Evolutionary conservation across 2,888 invertebrate species (phyloP), one percentile per base, ranked within the genome.

Genomic region (Drosophila lutescens): DNA sequence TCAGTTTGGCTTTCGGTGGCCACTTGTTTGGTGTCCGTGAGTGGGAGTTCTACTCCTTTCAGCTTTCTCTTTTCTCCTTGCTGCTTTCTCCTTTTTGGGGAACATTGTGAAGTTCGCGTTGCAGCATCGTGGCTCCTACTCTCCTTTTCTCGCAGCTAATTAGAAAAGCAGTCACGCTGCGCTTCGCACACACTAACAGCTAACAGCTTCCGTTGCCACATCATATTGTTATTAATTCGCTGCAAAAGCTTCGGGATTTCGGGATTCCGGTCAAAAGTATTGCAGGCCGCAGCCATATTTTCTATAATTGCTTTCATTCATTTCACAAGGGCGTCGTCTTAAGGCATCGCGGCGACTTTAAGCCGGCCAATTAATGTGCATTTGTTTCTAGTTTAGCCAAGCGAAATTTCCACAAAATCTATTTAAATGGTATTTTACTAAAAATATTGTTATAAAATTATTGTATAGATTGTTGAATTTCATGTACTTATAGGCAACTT

Each of bases 131-230:
- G 23, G 44, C 46, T 15, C 9, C 23, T 23, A 12, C 30, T 10
- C 20, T 40, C 46, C 54, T 3, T 23, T 23, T 23, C 23, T 23
- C 34, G 59, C 59, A 70, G 38, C 66, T 74, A 78, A 78, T 78
- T 77, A 66, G 66, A 65, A 74, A 74, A 59, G 74, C 74, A 66
- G 62, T 77, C 78, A 74, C 62, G 76, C 70, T 77, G 77, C 56
- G 49, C 49, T 34, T 49, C 20, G 32, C 59, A 53, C 56, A 51
- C 47, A 47, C 23, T 47, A 12, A 47, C 23, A 38, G 12, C 34
- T 78, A 12, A 47, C 23, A 38, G 12, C 34, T 78, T 51, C 49
- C 34, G 49, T 49, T 49, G 49, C 49, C 49, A 49, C 49, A 49
- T 49, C 49, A 62, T 78, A 59, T 68, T 66, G 61, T 68, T 73